Evolutionary conservation across 2,113 vertebrate genomes (phyloP).

Genomic region (Ptilonorhynchus violaceus): DNA sequence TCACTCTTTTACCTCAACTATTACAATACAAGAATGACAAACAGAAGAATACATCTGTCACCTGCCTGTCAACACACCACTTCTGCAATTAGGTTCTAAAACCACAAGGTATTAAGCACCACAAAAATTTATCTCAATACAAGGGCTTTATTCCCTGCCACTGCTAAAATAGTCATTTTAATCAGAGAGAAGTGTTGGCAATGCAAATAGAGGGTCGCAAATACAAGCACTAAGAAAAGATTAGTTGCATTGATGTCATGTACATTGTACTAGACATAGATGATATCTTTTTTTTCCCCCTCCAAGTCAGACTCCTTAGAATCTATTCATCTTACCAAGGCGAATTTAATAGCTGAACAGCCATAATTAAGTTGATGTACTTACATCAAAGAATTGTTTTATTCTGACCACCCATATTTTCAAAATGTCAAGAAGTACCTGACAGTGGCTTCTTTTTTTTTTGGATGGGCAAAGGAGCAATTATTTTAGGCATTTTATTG

Average conservation of each 20-base stretch:
- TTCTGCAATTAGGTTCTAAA: neutral
- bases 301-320: neutral
- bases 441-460: neutral
- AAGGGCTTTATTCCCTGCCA: neutral
- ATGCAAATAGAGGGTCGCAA: neutral
- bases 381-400: neutral
- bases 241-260: neutral
- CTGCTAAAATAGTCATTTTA: neutral
- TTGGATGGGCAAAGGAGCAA: neutral
- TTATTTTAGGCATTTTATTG: neutral
- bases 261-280: neutral
- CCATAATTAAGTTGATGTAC: neutral
- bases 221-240: neutral
- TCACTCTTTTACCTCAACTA: neutral
- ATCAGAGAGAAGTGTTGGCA: neutral
- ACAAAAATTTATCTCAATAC: neutral
- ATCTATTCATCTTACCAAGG: neutral
- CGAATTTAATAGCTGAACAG: neutral
- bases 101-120: neutral
- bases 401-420: neutral
- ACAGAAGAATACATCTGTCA: neutral
- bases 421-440: neutral
- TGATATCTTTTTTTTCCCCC: neutral
- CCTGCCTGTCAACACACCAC: neutral
- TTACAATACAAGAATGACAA: neutral